These are phyloP conservation scores for Phallusia fumigata DNA, from an alignment of 23 tunicate species.

Conservation along the genomic window DNA sequence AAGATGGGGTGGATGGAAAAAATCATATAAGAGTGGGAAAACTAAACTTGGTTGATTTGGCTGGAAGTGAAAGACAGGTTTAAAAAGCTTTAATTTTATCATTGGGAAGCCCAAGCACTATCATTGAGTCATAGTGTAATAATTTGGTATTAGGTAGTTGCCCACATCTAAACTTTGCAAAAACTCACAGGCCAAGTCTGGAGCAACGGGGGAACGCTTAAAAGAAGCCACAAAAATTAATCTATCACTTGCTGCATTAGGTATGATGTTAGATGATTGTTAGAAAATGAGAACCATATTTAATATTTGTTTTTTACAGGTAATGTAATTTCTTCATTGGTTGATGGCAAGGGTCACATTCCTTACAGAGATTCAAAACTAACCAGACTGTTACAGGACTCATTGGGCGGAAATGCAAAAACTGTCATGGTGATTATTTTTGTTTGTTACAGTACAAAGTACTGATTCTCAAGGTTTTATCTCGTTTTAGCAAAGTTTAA, in stretches of 20 bases:
- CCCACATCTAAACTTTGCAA: neutral
- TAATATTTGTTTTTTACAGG: conserved; percentile 33
- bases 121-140: too few relatives aligned
- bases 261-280: conserved; percentile 15
- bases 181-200: conserved; percentile 73
- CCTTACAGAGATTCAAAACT: conserved; percentile 97
- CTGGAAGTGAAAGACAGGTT: conserved; percentile 98
- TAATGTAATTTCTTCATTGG: conserved; percentile 89
- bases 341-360: conserved; percentile 89
- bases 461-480: too few relatives aligned
- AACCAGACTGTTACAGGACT: conserved; percentile 87
- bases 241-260: conserved; percentile 90
- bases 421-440: conserved; percentile 91
- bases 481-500: too few relatives aligned
- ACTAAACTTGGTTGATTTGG: conserved; percentile 90
- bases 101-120: too few relatives aligned
- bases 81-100: neutral
- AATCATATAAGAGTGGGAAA: conserved; percentile 96
- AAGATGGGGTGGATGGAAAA: conserved; percentile 90
- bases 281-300: neutral
- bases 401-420: conserved; percentile 97
- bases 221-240: conserved; percentile 98
- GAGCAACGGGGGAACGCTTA: conserved; percentile 86
- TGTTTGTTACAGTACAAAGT: neutral
- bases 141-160: too few relatives aligned